Evolutionary conservation across 2,888 invertebrate species (phyloP).

Genomic region (Schizotus pectinicornis): DNA sequence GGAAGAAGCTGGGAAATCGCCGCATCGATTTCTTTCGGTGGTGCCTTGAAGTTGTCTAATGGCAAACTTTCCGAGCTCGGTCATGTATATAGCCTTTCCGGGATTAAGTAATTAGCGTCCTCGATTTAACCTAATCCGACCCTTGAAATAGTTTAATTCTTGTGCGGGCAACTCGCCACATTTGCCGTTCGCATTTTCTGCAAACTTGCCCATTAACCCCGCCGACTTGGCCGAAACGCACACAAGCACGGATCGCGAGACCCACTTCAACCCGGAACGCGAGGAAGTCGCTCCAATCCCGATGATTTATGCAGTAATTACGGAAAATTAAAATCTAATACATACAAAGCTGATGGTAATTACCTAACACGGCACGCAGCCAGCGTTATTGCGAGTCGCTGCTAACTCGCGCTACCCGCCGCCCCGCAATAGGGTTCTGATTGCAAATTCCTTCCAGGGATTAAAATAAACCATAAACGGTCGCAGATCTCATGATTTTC

Average conservation of each 20-base stretch:
- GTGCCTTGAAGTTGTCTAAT: constrained; percentile 1
- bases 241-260: neutral
- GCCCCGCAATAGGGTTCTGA: no score
- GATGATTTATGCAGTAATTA: constrained; percentile 24
- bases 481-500: no score
- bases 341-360: constrained; percentile 26
- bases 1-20: constrained; percentile 7
- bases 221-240: neutral
- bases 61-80: constrained; percentile 5
- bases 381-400: no score
- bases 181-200: neutral
- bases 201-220: constrained; percentile 23
- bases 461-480: no score
- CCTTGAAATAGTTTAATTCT: constrained; percentile 21
- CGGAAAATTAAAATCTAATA: constrained; percentile 22
- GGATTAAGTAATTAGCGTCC: constrained; percentile 22
- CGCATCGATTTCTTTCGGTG: constrained; percentile 18
- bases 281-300: constrained; percentile 15
- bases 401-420: no score
- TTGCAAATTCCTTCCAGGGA: no score
- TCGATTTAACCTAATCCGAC: constrained; percentile 12
- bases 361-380: constrained; percentile 25
- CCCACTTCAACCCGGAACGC: constrained; percentile 3
- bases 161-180: neutral
- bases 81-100: constrained; percentile 5